Evolutionary conservation across 2,888 invertebrate species (phyloP).

Genomic region (Salpingus planirostris): DNA sequence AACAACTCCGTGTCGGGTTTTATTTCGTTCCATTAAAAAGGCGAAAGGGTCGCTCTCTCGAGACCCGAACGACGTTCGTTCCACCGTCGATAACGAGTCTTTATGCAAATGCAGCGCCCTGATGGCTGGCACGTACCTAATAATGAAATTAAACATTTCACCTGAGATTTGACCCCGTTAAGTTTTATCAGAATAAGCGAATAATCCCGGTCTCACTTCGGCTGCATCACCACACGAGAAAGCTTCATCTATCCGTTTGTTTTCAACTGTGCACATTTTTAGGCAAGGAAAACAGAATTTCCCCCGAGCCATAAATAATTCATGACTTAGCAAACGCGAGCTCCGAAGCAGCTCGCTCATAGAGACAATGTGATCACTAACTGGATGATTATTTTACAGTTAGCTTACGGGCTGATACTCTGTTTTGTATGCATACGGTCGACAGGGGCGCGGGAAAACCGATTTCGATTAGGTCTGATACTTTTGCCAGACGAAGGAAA

Average conservation of each 20-base stretch:
- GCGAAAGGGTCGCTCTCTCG: no score
- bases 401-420: slow-evolving; percentile 12
- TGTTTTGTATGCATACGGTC: slow-evolving; percentile 8
- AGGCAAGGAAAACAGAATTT: slow-evolving; percentile 26
- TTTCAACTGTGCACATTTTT: slow-evolving; percentile 13
- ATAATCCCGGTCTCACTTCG: no score
- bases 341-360: slow-evolving; percentile 16
- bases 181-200: slow-evolving; percentile 13
- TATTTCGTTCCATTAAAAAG: no score
- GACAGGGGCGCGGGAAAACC: neutral
- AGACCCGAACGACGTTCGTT: no score
- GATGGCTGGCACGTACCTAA: no score
- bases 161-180: slow-evolving; percentile 9
- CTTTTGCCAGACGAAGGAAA: neutral
- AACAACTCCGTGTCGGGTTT: no score
- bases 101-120: no score
- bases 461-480: no score
- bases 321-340: slow-evolving; percentile 27
- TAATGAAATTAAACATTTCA: slow-evolving; percentile 14
- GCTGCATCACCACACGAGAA: no score
- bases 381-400: slow-evolving; percentile 28
- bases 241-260: slow-evolving; percentile 8
- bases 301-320: slow-evolving; percentile 33
- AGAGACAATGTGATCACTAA: slow-evolving; percentile 19
- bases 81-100: no score